Evolutionary conservation across 2,888 invertebrate genomes (phyloP).

Genomic region (Dioctria rufipes): DNA sequence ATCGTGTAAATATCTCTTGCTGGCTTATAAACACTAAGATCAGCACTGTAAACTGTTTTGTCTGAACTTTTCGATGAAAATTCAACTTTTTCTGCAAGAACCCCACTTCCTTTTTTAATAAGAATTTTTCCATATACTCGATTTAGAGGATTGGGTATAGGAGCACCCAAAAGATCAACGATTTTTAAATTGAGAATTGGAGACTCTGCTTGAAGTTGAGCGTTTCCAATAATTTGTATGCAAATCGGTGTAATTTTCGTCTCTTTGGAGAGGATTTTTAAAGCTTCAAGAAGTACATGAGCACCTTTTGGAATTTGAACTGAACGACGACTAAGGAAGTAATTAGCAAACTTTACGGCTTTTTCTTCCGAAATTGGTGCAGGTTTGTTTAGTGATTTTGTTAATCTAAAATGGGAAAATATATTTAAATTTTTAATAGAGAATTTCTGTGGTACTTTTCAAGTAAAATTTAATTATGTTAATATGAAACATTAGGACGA

Average conservation of each 20-base stretch:
- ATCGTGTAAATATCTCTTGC: slow-evolving; percentile 90
- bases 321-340: slow-evolving; percentile 89
- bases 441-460: too few relatives aligned
- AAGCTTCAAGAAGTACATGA: slow-evolving; percentile 84
- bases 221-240: slow-evolving; percentile 84
- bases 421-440: too few relatives aligned
- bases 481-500: background rate
- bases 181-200: slow-evolving; percentile 82
- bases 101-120: slow-evolving; percentile 75
- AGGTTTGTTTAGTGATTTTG: slow-evolving; percentile 76
- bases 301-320: slow-evolving; percentile 91
- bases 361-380: slow-evolving; percentile 84
- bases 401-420: slow-evolving; percentile 70
- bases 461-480: slow-evolving; percentile 40
- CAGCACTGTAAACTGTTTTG: slow-evolving; percentile 82
- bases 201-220: slow-evolving; percentile 82
- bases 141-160: slow-evolving; percentile 72
- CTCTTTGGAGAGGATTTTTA: slow-evolving; percentile 76
- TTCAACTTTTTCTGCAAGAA: slow-evolving; percentile 74
- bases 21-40: slow-evolving; percentile 83
- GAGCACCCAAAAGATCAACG: slow-evolving; percentile 82
- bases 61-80: slow-evolving; percentile 79
- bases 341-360: slow-evolving; percentile 90
- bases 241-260: slow-evolving; percentile 88
- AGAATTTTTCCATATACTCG: slow-evolving; percentile 66